Conservation (phyloP, 2,797 vertebrate genomes). For the Morelia viridis region DNA sequence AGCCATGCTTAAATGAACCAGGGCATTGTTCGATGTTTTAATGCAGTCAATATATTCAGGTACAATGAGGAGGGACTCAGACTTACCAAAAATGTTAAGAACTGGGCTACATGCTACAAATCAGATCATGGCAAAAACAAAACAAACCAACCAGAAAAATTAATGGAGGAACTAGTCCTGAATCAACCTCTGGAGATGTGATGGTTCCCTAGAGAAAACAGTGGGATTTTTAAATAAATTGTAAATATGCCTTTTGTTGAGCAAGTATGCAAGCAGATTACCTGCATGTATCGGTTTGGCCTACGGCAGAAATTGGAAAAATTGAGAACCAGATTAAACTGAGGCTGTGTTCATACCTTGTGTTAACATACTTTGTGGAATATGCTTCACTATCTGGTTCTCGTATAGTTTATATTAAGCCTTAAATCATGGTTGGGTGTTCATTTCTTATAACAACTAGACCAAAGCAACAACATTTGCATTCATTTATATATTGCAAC, state of each 20-base stretch:
- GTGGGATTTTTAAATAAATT: not conserved
- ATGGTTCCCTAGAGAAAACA: not conserved
- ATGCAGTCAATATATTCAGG: not conserved
- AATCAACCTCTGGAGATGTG: not conserved
- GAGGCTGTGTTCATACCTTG: not conserved
- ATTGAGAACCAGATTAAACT: not conserved
- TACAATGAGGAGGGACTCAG: not conserved
- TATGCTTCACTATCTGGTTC: not conserved
- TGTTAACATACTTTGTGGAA: not conserved
- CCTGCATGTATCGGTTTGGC: not conserved
- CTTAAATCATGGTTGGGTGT: not conserved
- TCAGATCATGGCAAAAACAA: not conserved
- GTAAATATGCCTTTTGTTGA: not conserved
- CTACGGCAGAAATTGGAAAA: not conserved
- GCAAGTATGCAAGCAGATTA: not conserved
- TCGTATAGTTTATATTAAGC: not conserved
- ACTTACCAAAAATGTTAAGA: not conserved
- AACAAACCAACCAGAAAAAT: not conserved
- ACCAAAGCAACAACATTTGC: not conserved
- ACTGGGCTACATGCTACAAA: not conserved
- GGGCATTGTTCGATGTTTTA: not conserved
- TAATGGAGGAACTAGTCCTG: not conserved
- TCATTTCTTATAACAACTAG: not conserved
- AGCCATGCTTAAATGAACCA: not conserved
- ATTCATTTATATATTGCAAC: not conserved